Conservation (phyloP, 2,113 vertebrate species). For the chimpanzee (Pan troglodytes) region NHGRI_mPanTro3-v2.1_pri NC_072401.2:4572501-4573000, state of each 20-base stretch:
- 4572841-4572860: not conserved
- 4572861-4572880: not conserved
- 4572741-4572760: not conserved
- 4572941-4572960: not conserved
- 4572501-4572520: not conserved
- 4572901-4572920: not conserved
- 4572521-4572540: not conserved
- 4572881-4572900: not conserved
- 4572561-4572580: not conserved
- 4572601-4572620: not conserved
- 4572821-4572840: too few species aligned
- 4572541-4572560: not conserved
- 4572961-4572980: not conserved
- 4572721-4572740: not conserved
- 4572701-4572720: rapidly evolving
- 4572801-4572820: not conserved
- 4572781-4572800: not conserved
- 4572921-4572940: not conserved
- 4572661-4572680: not conserved
- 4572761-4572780: not conserved
- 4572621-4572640: not conserved
- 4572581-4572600: not conserved
- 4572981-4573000: not conserved
- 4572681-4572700: not conserved
- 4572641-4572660: not conserved